Evolutionary conservation across 2,797 vertebrate species (phyloP).

Genomic region (Denticeps clupeoides): DNA sequence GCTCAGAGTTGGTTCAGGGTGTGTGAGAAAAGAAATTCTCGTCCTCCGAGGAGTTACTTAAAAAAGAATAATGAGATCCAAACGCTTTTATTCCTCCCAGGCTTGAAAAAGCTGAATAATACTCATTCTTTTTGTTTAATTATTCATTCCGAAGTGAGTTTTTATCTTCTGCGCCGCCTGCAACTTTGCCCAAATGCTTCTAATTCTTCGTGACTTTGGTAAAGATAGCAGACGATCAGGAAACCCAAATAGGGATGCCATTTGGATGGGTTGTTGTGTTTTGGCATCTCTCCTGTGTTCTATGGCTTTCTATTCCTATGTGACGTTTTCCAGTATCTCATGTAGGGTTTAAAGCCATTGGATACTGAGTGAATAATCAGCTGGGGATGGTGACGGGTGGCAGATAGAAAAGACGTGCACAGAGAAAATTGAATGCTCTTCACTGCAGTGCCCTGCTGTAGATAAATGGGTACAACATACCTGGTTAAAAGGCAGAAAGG

Average conservation of each 20-base stretch:
- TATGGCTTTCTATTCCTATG: conserved; percentile 99
- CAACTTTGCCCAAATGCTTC: conserved; percentile 36
- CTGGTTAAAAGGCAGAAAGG: too few relatives aligned
- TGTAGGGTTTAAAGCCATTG: conserved; percentile 99
- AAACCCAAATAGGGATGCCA: neutral
- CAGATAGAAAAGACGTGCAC: too few relatives aligned
- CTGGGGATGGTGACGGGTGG: too few relatives aligned
- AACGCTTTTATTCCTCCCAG: conserved; percentile 43
- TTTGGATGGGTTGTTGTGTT: conserved; percentile 19
- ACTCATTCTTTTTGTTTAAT: conserved; percentile 51
- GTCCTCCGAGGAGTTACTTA: conserved; percentile 28
- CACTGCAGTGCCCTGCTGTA: too few relatives aligned
- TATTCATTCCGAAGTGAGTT: conserved; percentile 55
- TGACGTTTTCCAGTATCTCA: conserved; percentile 84
- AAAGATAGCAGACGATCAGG: conserved; percentile 5
- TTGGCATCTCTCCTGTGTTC: conserved; percentile 59
- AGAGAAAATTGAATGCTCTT: too few relatives aligned
- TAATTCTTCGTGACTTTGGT: conserved; percentile 9
- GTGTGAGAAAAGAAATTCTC: conserved; percentile 29
- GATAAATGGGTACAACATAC: too few relatives aligned
- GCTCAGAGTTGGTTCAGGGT: conserved; percentile 34
- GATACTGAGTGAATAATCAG: conserved; percentile 72
- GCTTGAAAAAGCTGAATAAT: conserved; percentile 43
- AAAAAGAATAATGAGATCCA: conserved; percentile 44
- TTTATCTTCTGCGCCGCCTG: conserved; percentile 44